Evolutionary conservation across 2,113 vertebrate species (phyloP).

Genomic region (Elgaria multicarinata): DNA sequence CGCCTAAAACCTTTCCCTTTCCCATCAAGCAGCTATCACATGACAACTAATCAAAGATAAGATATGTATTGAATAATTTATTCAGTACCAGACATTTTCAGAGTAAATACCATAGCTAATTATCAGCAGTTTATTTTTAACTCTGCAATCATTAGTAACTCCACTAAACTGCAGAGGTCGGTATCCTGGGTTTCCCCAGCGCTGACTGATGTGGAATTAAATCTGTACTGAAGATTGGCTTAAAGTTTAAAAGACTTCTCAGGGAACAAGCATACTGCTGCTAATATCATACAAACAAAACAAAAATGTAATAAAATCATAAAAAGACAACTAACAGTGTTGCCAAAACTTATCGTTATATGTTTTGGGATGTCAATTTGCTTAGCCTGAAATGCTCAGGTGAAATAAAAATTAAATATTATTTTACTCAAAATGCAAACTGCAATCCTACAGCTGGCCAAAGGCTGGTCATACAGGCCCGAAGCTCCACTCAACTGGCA

Average conservation of each 20-base stretch:
- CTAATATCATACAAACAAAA: background rate
- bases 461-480: background rate
- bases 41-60: constrained; percentile 14
- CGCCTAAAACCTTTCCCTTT: background rate
- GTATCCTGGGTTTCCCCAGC: background rate
- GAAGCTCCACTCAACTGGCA: background rate
- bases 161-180: constrained; percentile 14
- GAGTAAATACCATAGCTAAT: constrained; percentile 44
- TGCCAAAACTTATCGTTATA: background rate
- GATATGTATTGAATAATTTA: constrained; percentile 42
- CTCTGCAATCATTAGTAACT: constrained; percentile 18
- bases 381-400: background rate
- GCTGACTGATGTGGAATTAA: background rate
- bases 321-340: background rate
- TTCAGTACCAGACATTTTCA: constrained; percentile 42
- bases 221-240: background rate
- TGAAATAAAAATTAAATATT: background rate
- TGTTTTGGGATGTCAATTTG: no score
- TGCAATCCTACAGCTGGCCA: no score
- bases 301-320: background rate
- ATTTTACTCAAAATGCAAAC: background rate
- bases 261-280: background rate
- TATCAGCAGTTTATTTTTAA: constrained; percentile 53
- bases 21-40: constrained; percentile 15
- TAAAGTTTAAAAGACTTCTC: background rate